Evolutionary conservation across 2,797 vertebrate genomes (phyloP).

Genomic region (Chlorospingus semifuscus): DNA sequence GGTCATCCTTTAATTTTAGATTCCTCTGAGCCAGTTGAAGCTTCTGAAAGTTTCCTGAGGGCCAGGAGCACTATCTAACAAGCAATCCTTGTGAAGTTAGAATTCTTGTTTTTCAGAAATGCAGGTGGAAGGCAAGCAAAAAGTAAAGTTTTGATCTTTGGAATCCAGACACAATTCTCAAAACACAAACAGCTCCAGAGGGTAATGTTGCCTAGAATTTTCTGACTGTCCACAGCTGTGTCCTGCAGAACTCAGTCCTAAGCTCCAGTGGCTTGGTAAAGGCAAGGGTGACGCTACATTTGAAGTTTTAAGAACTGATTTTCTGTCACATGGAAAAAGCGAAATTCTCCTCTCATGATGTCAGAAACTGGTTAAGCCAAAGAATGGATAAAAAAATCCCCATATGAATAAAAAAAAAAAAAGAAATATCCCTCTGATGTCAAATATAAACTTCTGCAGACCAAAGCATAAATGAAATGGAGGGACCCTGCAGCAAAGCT

Average conservation of each 20-base stretch:
- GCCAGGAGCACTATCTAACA: neutral
- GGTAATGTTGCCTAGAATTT: neutral
- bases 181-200: neutral
- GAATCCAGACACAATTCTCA: neutral
- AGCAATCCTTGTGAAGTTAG: neutral
- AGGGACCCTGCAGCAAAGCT: neutral
- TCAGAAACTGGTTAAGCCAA: neutral
- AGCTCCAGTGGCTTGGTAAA: neutral
- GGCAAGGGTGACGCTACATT: neutral
- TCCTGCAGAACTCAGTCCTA: neutral
- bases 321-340: neutral
- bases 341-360: neutral
- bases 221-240: rapidly evolving
- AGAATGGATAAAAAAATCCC: neutral
- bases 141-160: constrained; percentile 22
- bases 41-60: neutral
- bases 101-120: neutral
- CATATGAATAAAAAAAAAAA: neutral
- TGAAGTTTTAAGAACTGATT: neutral
- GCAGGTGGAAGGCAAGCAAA: neutral
- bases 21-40: neutral
- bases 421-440: neutral
- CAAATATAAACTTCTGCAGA: neutral
- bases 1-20: constrained; percentile 16
- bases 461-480: neutral